Evolutionary conservation across 2,888 invertebrate genomes (phyloP).

Genomic region (Sphecodes monilicornis): DNA sequence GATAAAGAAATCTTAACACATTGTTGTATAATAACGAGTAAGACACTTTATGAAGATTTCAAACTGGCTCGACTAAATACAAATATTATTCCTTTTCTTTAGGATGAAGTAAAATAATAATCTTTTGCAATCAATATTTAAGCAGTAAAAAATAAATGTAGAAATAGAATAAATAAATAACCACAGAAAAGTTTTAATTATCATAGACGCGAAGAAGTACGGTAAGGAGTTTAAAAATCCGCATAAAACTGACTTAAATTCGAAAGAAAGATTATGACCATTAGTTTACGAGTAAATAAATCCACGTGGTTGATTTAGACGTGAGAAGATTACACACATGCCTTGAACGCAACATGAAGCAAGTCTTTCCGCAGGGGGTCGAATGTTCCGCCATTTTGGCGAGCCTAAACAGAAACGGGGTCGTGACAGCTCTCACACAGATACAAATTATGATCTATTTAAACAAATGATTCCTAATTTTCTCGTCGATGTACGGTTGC

Average conservation of each 20-base stretch:
- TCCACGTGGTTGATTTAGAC: neutral
- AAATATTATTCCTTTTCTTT: no score
- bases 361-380: neutral
- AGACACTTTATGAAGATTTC: no score
- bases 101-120: neutral
- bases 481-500: neutral
- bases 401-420: neutral
- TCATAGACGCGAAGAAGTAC: neutral
- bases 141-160: no score
- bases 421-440: neutral
- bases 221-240: neutral
- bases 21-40: no score
- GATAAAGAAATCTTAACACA: no score
- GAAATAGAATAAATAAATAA: no score
- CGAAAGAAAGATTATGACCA: neutral
- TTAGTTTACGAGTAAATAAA: neutral
- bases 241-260: neutral
- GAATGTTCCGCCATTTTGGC: neutral
- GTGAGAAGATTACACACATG: neutral
- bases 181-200: neutral
- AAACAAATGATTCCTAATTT: slow-evolving; percentile 7
- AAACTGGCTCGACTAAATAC: no score
- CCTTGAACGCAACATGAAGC: neutral
- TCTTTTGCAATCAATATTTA: neutral
- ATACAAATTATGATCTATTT: neutral